phyloP scores from a whole-genome alignment of 2,888 invertebrate species.

The Lochmaea capreae region DNA sequence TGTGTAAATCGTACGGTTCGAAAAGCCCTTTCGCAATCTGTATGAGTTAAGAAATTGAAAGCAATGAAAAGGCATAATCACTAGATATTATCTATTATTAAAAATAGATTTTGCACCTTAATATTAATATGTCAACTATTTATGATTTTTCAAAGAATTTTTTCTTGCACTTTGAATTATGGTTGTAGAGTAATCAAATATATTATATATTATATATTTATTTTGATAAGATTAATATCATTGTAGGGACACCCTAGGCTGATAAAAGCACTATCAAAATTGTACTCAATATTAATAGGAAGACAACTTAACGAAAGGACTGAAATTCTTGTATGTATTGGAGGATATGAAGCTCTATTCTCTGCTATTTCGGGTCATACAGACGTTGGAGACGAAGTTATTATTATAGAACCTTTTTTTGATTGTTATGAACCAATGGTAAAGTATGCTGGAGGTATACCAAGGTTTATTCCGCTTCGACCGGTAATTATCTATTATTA shows the following conservation, averaged over 20 bases:
- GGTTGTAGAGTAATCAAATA: no score
- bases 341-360: constrained; percentile 95
- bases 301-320: constrained; percentile 83
- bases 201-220: no score
- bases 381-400: constrained; percentile 88
- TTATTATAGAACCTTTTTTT: constrained; percentile 97
- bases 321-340: constrained; percentile 89
- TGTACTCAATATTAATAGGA: constrained; percentile 84
- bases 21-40: no score
- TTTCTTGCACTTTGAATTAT: no score
- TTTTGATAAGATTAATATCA: neutral
- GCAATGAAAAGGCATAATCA: no score
- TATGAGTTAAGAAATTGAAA: no score
- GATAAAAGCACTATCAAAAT: constrained; percentile 82
- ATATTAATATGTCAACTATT: no score
- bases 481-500: constrained; percentile 62
- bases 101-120: no score
- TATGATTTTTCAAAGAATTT: no score
- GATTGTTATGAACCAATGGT: constrained; percentile 98
- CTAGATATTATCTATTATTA: no score
- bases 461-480: constrained; percentile 87
- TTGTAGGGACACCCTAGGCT: constrained; percentile 91
- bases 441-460: constrained; percentile 84
- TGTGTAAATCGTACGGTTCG: no score
- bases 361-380: constrained; percentile 80